phyloP scores from a whole-genome alignment of 2,888 invertebrate species.

The Mactromeris polynyma region DNA sequence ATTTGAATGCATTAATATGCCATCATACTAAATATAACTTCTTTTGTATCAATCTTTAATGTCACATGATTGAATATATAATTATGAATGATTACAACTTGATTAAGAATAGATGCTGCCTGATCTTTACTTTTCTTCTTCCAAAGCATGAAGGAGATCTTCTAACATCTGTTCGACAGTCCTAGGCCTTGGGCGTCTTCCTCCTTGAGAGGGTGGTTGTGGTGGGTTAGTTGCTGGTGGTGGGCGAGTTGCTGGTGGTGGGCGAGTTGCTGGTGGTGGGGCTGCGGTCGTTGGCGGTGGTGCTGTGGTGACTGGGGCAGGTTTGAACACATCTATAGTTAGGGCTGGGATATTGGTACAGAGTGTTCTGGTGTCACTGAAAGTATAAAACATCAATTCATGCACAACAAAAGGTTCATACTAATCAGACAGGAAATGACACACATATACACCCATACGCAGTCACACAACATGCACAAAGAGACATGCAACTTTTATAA shows the following conservation, averaged over 20 bases:
- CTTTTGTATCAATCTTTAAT: too few species aligned
- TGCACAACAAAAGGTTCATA: too few species aligned
- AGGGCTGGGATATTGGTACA: slow-evolving; percentile 19
- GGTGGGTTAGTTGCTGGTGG: neutral
- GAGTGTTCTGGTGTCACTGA: neutral
- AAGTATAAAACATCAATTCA: neutral
- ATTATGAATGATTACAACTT: too few species aligned
- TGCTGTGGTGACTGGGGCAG: neutral
- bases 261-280: neutral
- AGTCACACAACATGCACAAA: too few species aligned
- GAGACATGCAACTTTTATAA: too few species aligned
- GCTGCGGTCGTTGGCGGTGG: neutral
- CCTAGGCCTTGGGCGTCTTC: neutral
- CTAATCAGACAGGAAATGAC: too few species aligned
- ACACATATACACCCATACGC: too few species aligned
- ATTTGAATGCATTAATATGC: too few species aligned
- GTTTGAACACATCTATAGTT: neutral
- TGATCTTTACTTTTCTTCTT: too few species aligned
- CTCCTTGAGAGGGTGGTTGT: neutral
- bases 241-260: neutral
- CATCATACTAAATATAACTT: too few species aligned
- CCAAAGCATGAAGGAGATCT: neutral
- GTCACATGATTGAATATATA: too few species aligned
- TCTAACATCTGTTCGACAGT: neutral
- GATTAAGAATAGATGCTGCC: too few species aligned